phyloP scores from a whole-genome alignment of 2,888 invertebrate species.

The Eilema depressum region DNA sequence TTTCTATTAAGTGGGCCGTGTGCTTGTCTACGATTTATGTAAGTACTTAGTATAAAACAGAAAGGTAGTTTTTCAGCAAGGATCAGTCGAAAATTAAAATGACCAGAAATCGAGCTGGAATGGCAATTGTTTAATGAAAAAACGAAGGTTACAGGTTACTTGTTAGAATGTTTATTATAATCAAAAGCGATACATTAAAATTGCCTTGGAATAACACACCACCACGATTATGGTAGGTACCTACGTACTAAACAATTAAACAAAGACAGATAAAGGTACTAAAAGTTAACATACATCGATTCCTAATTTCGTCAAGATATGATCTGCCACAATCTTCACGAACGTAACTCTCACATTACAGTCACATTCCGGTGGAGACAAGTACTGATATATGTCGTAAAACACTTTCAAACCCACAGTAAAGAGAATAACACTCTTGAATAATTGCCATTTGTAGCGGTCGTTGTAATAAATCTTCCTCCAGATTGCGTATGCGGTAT shows the following conservation, averaged over 20 bases:
- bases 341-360: neutral
- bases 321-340: slow-evolving; percentile 3
- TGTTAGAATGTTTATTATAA: neutral
- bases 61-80: no score
- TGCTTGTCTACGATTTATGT: no score
- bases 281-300: slow-evolving; percentile 1
- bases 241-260: neutral
- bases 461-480: slow-evolving; percentile 42
- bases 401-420: slow-evolving; percentile 59
- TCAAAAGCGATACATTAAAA: neutral
- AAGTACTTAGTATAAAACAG: no score
- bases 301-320: neutral
- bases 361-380: neutral
- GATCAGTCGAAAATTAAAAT: no score
- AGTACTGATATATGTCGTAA: slow-evolving; percentile 47
- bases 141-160: neutral
- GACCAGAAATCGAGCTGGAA: no score
- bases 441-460: slow-evolving; percentile 55
- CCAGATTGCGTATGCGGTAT: slow-evolving; percentile 18
- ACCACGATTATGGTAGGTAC: neutral
- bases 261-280: neutral
- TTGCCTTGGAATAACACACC: neutral
- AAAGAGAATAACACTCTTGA: slow-evolving; percentile 58
- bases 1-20: no score
- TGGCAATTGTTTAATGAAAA: no score